Conservation (phyloP, 2,888 invertebrate genomes). For the Diplazon laetatorius region DNA sequence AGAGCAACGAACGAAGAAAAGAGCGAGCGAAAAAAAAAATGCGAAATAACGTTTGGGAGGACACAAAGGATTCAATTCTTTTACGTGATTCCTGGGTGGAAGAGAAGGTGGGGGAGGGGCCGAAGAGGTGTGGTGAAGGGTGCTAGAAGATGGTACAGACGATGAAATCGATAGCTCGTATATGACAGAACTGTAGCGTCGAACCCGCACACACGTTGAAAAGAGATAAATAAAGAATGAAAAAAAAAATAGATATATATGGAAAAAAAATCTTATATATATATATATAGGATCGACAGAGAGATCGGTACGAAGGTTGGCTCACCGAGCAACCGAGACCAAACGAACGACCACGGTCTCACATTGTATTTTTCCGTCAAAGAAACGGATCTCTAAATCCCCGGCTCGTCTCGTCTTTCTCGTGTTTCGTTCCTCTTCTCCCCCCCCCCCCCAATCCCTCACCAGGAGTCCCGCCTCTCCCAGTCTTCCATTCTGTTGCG, state of each 20-base stretch:
- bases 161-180: slow-evolving; percentile 75
- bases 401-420: slow-evolving; percentile 60
- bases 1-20: slow-evolving; percentile 33
- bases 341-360: slow-evolving; percentile 67
- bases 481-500: slow-evolving; percentile 26
- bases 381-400: slow-evolving; percentile 78
- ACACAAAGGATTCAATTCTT: slow-evolving; percentile 79
- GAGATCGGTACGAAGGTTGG: slow-evolving; percentile 40
- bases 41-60: slow-evolving; percentile 67
- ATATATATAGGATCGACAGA: too few species aligned
- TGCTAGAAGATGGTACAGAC: slow-evolving; percentile 69
- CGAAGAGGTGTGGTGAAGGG: slow-evolving; percentile 59
- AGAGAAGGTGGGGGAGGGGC: background rate
- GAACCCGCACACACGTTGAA: too few species aligned
- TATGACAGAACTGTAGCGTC: slow-evolving; percentile 49
- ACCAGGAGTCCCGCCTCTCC: slow-evolving; percentile 41
- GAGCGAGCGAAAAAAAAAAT: slow-evolving; percentile 56
- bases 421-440: slow-evolving; percentile 51
- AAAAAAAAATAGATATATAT: slow-evolving; percentile 2
- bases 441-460: slow-evolving; percentile 2
- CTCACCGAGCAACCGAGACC: slow-evolving; percentile 62
- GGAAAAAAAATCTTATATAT: too few species aligned
- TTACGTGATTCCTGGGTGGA: slow-evolving; percentile 55
- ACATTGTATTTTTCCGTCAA: slow-evolving; percentile 77
- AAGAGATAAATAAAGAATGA: slow-evolving; percentile 5